A percentile compares a stretch with the other conserved stretches of the same genome.
These are phyloP conservation scores for Scyliorhinus canicula DNA, from an alignment of 2,797 vertebrate genomes.

Conservation along the genomic window DNA sequence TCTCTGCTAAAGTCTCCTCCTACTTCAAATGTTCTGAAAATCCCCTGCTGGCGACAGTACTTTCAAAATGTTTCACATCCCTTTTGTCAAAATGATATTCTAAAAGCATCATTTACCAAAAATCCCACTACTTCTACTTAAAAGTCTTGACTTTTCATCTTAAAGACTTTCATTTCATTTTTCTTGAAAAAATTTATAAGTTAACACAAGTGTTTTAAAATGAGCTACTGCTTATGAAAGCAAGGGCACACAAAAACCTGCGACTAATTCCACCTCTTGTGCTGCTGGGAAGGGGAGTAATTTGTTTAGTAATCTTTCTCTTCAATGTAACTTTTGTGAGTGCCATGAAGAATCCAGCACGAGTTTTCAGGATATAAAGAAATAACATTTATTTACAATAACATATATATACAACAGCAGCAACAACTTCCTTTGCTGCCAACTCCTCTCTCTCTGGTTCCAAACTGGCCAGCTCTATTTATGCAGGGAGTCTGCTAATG, in stretches of 20 bases:
- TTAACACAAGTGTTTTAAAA: not conserved
- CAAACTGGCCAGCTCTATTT: too few species aligned
- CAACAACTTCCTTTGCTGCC: too few species aligned
- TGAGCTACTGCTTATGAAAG: not conserved
- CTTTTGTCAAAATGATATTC: not conserved
- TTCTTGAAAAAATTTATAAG: too few species aligned
- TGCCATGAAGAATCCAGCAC: too few species aligned
- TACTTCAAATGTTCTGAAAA: not conserved
- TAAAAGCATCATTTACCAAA: not conserved
- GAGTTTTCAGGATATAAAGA: too few species aligned
- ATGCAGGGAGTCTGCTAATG: too few species aligned
- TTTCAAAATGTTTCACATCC: slow-evolving; percentile 10
- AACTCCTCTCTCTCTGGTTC: too few species aligned
- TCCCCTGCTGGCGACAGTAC: not conserved
- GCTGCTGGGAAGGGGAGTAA: not conserved
- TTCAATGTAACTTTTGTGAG: too few species aligned
- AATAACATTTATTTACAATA: too few species aligned
- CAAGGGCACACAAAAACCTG: not conserved
- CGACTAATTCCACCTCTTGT: not conserved
- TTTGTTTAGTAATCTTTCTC: not conserved
- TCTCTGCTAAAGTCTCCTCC: not conserved
- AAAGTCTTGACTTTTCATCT: not conserved
- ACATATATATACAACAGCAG: too few species aligned
- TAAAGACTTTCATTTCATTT: not conserved
- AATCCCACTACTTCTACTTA: not conserved